Percentiles rank a stretch among this genome's conserved stretches.
Evolutionary conservation across 2,888 invertebrate genomes (phyloP).

Genomic region (Celastrina argiolus): DNA sequence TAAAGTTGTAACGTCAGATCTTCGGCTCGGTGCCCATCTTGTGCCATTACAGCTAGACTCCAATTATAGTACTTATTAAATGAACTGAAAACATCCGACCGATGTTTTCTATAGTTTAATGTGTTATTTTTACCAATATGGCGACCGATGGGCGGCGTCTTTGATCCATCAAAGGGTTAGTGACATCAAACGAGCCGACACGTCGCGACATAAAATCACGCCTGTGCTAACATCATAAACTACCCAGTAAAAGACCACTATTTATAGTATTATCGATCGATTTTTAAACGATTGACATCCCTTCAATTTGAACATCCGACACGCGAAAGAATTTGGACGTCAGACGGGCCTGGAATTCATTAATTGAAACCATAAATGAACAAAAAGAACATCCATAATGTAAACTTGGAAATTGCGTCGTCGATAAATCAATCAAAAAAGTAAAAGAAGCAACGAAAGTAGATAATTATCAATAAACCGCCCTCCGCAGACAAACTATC

Average conservation of each 20-base stretch:
- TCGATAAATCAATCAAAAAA: conserved; percentile 10
- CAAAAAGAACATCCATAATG: not conserved
- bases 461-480: conserved; percentile 22
- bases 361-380: not conserved
- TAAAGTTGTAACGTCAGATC: not conserved
- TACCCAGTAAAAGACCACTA: conserved; percentile 36
- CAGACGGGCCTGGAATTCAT: not conserved
- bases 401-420: not conserved
- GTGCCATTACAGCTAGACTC: not conserved
- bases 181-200: conserved; percentile 46
- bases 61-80: conserved; percentile 25
- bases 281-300: conserved; percentile 25
- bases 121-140: conserved; percentile 72
- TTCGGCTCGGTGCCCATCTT: not conserved
- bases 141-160: conserved; percentile 58
- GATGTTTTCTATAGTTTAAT: conserved; percentile 55
- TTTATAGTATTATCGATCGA: conserved; percentile 41
- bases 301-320: not conserved
- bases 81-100: conserved; percentile 35
- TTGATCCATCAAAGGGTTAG: conserved; percentile 62
- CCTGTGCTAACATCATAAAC: conserved; percentile 49
- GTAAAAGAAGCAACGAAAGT: conserved; percentile 25
- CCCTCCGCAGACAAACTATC: conserved; percentile 40
- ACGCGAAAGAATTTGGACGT: not conserved
- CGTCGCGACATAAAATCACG: conserved; percentile 48